These are phyloP conservation scores for Taeniopygia guttata DNA, from an alignment of 2,797 vertebrate genomes.

Conservation along the genomic window DNA sequence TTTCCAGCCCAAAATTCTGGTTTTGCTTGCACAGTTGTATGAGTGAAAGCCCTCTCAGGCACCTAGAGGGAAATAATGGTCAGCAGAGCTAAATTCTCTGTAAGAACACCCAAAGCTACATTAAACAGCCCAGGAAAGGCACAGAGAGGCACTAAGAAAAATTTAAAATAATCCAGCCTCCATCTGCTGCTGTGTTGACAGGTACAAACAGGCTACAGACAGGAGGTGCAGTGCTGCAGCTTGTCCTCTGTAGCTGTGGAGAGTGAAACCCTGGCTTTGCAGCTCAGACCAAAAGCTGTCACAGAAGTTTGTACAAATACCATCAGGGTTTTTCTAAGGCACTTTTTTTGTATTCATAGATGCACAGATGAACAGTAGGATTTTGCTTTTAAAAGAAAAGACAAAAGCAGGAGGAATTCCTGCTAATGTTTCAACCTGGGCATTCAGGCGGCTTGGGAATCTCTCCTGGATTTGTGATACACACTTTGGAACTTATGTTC, in stretches of 20 bases:
- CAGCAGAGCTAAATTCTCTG: neutral
- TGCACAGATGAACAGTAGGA: neutral
- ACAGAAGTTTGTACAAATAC: neutral
- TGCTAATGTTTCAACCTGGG: neutral
- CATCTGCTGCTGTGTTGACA: neutral
- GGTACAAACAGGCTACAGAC: neutral
- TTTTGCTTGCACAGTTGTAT: neutral
- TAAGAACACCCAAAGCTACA: neutral
- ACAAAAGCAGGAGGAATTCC: neutral
- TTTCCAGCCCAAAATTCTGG: neutral
- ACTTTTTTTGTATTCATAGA: neutral
- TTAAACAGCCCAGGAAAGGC: neutral
- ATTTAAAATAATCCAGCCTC: neutral
- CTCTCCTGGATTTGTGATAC: neutral
- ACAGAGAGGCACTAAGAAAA: neutral
- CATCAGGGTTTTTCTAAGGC: neutral
- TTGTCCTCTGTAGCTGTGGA: neutral
- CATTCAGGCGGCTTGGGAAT: neutral
- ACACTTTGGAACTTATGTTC: neutral
- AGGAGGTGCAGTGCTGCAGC: neutral
- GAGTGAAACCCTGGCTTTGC: neutral
- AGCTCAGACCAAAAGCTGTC: neutral
- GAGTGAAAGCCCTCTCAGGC: neutral
- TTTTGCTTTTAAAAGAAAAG: neutral
- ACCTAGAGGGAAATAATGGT: rapidly evolving